phyloP scores from a whole-genome alignment of 2,888 invertebrate species.

The Spilosoma lubricipeda region DNA sequence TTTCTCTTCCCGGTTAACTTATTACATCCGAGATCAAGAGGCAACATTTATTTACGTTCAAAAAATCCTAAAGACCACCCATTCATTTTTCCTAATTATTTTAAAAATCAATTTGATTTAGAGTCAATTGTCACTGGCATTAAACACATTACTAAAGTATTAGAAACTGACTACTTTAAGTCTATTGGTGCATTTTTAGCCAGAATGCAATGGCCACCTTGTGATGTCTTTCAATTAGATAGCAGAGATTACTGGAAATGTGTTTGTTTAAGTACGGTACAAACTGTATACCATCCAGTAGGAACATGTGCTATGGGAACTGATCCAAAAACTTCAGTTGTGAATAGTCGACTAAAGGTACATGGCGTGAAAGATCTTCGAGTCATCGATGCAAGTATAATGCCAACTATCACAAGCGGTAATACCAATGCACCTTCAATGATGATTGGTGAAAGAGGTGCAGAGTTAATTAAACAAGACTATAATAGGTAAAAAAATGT shows the following conservation, averaged over 20 bases:
- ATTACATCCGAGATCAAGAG: conserved; percentile 83
- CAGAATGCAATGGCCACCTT: conserved; percentile 58
- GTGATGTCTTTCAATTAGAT: conserved; percentile 54
- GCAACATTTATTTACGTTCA: conserved; percentile 84
- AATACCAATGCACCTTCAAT: conserved; percentile 92
- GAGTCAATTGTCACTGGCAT: conserved; percentile 62
- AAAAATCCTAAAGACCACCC: conserved; percentile 83
- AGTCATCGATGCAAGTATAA: conserved; percentile 91
- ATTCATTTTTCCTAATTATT: conserved; percentile 69
- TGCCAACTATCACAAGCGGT: conserved; percentile 91
- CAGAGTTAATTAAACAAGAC: conserved; percentile 89
- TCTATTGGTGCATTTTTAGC: conserved; percentile 46
- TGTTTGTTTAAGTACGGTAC: conserved; percentile 74
- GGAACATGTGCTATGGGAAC: conserved; percentile 88
- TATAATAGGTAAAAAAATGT: conserved; percentile 11
- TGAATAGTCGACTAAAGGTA: conserved; percentile 87
- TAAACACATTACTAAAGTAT: conserved; percentile 59
- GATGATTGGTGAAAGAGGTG: conserved; percentile 92
- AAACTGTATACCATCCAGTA: conserved; percentile 88
- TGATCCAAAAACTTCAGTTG: conserved; percentile 56
- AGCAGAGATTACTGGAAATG: conserved; percentile 67
- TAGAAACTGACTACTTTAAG: conserved; percentile 35
- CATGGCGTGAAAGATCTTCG: conserved; percentile 88
- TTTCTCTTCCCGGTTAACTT: conserved; percentile 69
- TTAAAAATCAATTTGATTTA: conserved; percentile 84